A percentile compares a stretch with the other conserved stretches of the same genome.
Evolutionary conservation across 2,113 vertebrate genomes (phyloP).

Genomic region (Athene cunicularia): DNA sequence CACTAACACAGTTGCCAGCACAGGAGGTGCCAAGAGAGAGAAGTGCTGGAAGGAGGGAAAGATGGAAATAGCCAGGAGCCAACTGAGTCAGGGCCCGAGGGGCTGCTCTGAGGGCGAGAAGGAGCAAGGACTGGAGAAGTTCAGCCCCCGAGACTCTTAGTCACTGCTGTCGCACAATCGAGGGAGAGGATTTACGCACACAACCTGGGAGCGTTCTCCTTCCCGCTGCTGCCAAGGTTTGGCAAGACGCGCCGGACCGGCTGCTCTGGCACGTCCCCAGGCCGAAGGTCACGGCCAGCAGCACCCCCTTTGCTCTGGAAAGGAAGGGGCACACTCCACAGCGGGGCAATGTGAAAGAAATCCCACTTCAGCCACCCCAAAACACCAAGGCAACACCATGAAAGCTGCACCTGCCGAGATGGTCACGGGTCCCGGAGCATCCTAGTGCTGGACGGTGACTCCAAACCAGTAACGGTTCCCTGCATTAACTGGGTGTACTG

Average conservation of each 20-base stretch:
- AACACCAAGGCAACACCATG: not conserved
- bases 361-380: not conserved
- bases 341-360: fast-evolving
- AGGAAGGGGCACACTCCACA: not conserved
- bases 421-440: fast-evolving
- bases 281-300: fast-evolving
- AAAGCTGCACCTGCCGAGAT: fast-evolving
- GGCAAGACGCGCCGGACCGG: fast-evolving
- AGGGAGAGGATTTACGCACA: not conserved
- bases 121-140: not conserved
- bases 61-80: not conserved
- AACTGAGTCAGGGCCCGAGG: not conserved
- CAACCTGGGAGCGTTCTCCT: not conserved
- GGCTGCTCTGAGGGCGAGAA: not conserved
- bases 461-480: not conserved
- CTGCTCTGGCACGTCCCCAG: not conserved
- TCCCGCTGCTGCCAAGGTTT: not conserved
- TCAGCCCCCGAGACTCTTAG: not conserved
- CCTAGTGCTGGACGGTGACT: fast-evolving
- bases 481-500: not conserved
- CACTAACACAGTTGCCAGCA: fast-evolving
- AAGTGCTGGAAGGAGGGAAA: not conserved
- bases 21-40: not conserved
- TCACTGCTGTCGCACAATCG: not conserved
- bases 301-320: not conserved